Conservation (phyloP, 2,888 invertebrate species). For the Agrotis segetum region DNA sequence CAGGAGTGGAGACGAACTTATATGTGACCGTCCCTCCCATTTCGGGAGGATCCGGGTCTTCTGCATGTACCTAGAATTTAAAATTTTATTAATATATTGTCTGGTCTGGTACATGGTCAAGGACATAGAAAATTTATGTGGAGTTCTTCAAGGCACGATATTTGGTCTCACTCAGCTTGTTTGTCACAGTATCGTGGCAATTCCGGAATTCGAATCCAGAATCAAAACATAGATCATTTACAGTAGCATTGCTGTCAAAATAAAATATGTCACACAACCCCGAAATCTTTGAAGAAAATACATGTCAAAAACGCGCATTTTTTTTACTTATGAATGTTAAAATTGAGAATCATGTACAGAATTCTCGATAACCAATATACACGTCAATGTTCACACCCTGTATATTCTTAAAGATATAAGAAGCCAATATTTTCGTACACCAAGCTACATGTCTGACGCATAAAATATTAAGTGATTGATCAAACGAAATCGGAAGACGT, state of each 20-base stretch:
- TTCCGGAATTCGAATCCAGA: neutral
- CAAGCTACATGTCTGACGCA: slow-evolving; percentile 45
- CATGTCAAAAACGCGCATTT: slow-evolving; percentile 26
- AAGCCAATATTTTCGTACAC: slow-evolving; percentile 54
- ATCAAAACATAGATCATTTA: neutral
- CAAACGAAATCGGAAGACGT: slow-evolving; percentile 60
- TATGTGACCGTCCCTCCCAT: slow-evolving; percentile 96
- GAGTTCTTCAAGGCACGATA: neutral
- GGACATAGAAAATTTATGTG: neutral
- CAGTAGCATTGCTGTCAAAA: neutral
- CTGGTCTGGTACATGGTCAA: neutral
- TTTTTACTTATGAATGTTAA: neutral
- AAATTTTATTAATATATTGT: slow-evolving; percentile 21
- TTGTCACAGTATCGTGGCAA: neutral
- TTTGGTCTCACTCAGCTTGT: neutral
- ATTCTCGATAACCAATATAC: neutral
- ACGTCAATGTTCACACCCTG: neutral
- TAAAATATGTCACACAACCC: slow-evolving; percentile 3
- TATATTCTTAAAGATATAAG: slow-evolving; percentile 43
- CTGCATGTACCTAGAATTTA: slow-evolving; percentile 89
- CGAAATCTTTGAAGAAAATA: neutral
- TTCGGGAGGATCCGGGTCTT: slow-evolving; percentile 94
- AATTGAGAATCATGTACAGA: slow-evolving; percentile 6
- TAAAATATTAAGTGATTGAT: slow-evolving; percentile 67
- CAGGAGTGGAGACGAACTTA: slow-evolving; percentile 94